phyloP scores from a whole-genome alignment of 2,113 vertebrate species.

The Microtus ochrogaster region DNA sequence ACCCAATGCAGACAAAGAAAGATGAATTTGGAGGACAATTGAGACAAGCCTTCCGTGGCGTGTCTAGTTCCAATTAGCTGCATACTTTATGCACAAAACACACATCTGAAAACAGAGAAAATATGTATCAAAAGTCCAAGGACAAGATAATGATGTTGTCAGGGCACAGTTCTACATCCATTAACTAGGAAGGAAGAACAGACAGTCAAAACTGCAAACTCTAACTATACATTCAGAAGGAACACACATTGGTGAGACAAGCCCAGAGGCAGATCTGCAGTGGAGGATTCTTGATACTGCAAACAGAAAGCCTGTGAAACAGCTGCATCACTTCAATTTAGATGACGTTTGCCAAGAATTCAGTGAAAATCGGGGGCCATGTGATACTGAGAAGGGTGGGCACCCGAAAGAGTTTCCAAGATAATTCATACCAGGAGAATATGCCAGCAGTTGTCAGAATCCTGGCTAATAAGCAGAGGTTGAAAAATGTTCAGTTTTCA shows the following conservation, averaged over 20 bases:
- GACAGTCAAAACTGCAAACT: not conserved
- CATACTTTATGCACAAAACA: not conserved
- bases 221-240: not conserved
- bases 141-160: not conserved
- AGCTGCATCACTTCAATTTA: not conserved
- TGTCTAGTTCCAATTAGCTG: not conserved
- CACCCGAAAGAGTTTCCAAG: not conserved
- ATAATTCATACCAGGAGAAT: not conserved
- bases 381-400: not conserved
- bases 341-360: not conserved
- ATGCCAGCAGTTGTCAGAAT: not conserved
- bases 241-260: not conserved
- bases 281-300: not conserved
- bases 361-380: not conserved
- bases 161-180: not conserved
- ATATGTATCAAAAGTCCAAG: slow-evolving; percentile 40
- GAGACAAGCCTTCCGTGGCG: not conserved
- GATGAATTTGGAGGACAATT: not conserved
- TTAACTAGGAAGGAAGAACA: not conserved
- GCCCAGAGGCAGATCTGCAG: not conserved
- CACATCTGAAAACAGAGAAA: not conserved
- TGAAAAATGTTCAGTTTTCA: not conserved
- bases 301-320: not conserved
- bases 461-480: not conserved
- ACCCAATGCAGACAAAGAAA: not conserved